phyloP scores from a whole-genome alignment of 1,140 invertebrate species.

The Drosophila melanica region DNA sequence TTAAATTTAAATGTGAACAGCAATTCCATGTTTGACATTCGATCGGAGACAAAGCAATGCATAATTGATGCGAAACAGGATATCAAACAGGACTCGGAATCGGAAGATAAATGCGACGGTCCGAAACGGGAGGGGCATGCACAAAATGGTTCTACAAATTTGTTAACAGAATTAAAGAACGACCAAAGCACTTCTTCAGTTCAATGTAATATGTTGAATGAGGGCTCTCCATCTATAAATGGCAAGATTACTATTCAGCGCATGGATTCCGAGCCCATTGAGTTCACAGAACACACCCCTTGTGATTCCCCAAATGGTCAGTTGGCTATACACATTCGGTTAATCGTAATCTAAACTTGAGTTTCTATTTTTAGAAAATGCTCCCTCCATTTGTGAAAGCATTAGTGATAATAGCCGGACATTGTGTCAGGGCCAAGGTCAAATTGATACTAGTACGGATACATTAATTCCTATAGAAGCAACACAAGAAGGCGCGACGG shows the following conservation, averaged over 20 bases:
- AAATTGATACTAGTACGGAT: conserved; percentile 84
- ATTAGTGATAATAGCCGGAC: conserved; percentile 53
- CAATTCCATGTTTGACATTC: conserved; percentile 72
- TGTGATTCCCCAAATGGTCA: conserved; percentile 40
- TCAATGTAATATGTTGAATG: conserved; percentile 51
- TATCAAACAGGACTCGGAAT: conserved; percentile 17
- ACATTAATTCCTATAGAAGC: conserved; percentile 81
- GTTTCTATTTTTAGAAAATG: conserved; percentile 37
- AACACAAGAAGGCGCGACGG: conserved; percentile 5
- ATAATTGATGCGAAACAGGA: conserved; percentile 25
- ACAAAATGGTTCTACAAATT: conserved; percentile 24
- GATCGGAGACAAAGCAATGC: conserved; percentile 51
- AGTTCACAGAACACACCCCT: conserved; percentile 5
- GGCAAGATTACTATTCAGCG: conserved; percentile 43
- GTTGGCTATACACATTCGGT: background rate
- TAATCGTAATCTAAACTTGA: background rate
- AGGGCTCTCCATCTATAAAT: conserved; percentile 10
- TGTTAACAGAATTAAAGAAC: conserved; percentile 42
- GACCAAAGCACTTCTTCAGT: conserved; percentile 58
- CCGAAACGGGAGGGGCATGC: conserved; percentile 20
- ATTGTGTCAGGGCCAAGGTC: conserved; percentile 54
- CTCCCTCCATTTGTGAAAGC: conserved; percentile 36
- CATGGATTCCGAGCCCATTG: conserved; percentile 28
- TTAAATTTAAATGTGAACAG: conserved; percentile 62
- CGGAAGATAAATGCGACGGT: conserved; percentile 30